Base-by-base conservation (phyloP, 37 sponge, comb jelly and placozoan species). In the Mnemiopsis leidyi region DNA sequence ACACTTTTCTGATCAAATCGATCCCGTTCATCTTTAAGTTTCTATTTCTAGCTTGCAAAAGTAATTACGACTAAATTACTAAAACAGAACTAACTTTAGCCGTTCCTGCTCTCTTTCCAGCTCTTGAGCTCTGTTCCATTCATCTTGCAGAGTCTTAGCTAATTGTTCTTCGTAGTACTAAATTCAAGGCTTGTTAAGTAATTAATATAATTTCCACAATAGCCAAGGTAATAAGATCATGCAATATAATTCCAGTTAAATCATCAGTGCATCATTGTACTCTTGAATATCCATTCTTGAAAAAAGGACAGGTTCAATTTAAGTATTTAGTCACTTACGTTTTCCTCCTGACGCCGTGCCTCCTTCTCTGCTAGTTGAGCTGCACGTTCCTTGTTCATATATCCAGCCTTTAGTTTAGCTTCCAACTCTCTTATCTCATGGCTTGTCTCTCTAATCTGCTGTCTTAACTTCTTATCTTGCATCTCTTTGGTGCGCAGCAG, bases 361-460 rank as follows among this genome's bases (percentile, higher is more conserved):
- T 96, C 94, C 76, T 97, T 98, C 77, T 98, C 99, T 61, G 96
- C 96, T 68, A 98, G 82, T 61, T 98, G 99, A 16, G 96, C 99
- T 23, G 97, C 99, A 68, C 99, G 95, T 93, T 98, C 99, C 82
- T 95, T 96, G 92, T 97, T 98, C 95, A 97, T 95, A 93, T 98
- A 98, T 23, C 95, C 99, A 67, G 97, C 97, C 68, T 92, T 95
- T 36, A 98, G 95, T 71, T 96, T 98, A 35, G 95, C 95, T 69
- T 98, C 97, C 67, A 98, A 85, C 69, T 98, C 99, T 36, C 97
- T 92, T 13, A 98, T 69, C 88, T 98, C 99, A 23, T 76, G 35
- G 68, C 97, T 97, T 35, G 38, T 94, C 18, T 76, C 93, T 48
- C 95, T 93, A 73, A 98, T 96, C 68, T 98, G 96, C 39, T 98